Percentiles rank a stretch among this genome's conserved stretches.
These are phyloP conservation scores for Lepus americanus DNA, from an alignment of 2,113 vertebrate genomes.

Conservation along the genomic window DNA sequence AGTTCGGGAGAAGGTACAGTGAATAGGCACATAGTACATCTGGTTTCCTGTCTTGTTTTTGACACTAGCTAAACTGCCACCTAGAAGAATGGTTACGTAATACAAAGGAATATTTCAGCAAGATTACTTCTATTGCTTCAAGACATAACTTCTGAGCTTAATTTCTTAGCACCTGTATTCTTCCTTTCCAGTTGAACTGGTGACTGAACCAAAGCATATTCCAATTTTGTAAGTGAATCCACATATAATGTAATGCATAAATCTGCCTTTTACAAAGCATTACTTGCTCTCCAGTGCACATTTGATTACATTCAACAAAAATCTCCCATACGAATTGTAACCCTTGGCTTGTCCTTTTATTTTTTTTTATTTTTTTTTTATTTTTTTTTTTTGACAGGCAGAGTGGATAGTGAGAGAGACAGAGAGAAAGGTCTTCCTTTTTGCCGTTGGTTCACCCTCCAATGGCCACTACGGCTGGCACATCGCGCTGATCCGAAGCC, in stretches of 20 bases:
- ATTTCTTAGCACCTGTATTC: slow-evolving; percentile 51
- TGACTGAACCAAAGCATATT: slow-evolving; percentile 47
- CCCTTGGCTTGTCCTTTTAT: slow-evolving; percentile 29
- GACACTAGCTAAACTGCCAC: slow-evolving; percentile 44
- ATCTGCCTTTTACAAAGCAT: slow-evolving; percentile 51
- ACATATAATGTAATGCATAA: slow-evolving; percentile 12
- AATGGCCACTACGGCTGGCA: no score
- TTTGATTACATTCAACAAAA: slow-evolving; percentile 48
- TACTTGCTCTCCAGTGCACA: slow-evolving; percentile 25
- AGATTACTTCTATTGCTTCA: slow-evolving; percentile 59
- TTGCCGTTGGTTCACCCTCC: no score
- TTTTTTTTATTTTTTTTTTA: no score
- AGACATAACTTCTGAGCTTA: slow-evolving; percentile 39
- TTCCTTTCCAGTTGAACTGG: slow-evolving; percentile 8
- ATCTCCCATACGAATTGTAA: background rate
- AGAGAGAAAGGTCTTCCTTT: no score
- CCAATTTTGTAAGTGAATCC: slow-evolving; percentile 53
- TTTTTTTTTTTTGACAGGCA: no score
- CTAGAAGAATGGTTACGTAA: slow-evolving; percentile 46
- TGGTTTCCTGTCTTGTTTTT: background rate
- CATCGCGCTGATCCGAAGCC: no score
- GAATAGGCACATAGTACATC: slow-evolving; percentile 31
- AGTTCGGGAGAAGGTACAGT: slow-evolving; percentile 23
- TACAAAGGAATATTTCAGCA: slow-evolving; percentile 8
- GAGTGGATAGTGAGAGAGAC: no score